A percentile compares a stretch with the other conserved stretches of the same genome.
Evolutionary conservation across 2,113 vertebrate genomes (phyloP).

Genomic region (Zapornia atra): DNA sequence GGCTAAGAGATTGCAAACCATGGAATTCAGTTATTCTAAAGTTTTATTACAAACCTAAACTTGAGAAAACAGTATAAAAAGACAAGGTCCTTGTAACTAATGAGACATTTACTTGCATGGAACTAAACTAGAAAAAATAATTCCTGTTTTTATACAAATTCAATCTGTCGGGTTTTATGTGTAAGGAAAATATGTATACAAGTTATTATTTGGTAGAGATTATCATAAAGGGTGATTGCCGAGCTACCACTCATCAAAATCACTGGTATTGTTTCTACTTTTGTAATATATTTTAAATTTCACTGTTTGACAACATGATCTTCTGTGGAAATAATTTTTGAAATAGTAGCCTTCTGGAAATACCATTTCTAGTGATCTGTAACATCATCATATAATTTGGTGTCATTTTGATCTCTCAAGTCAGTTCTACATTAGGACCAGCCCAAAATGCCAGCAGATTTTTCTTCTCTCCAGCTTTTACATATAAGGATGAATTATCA

Average conservation of each 20-base stretch:
- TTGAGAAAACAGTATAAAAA: background rate
- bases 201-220: background rate
- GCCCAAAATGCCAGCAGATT: background rate
- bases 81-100: background rate
- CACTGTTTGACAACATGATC: background rate
- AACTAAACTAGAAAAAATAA: background rate
- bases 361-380: background rate
- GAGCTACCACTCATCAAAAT: background rate
- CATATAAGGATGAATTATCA: background rate
- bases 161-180: background rate
- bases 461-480: background rate
- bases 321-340: background rate
- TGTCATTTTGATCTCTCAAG: background rate
- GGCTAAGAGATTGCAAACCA: background rate
- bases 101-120: background rate
- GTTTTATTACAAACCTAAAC: background rate
- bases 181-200: background rate
- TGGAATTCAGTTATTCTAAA: background rate
- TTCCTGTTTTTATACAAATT: background rate
- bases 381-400: background rate
- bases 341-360: background rate
- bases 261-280: background rate
- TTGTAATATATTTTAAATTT: background rate
- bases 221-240: background rate
- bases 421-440: background rate